Conservation (phyloP, 2,888 invertebrate genomes). For the Hesperia comma region DNA sequence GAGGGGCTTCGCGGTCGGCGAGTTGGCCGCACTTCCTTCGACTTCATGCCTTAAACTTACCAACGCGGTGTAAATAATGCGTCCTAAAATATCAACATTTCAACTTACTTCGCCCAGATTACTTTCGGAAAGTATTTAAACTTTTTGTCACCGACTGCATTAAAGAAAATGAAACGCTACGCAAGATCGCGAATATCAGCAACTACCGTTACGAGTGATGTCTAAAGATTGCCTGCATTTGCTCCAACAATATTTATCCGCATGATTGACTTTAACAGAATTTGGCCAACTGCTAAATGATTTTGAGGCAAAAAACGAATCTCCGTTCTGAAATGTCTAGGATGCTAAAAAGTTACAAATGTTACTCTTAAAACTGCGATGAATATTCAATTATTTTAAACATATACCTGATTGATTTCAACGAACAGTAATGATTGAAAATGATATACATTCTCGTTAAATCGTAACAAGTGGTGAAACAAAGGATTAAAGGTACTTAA, state of each 20-base stretch:
- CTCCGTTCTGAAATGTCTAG: not conserved
- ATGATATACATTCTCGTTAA: constrained; percentile 23
- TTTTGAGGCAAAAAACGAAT: not conserved
- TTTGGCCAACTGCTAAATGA: not conserved
- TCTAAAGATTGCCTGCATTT: not conserved
- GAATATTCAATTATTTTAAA: too few relatives aligned
- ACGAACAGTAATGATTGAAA: not conserved
- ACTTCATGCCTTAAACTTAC: constrained; percentile 49
- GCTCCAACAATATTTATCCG: not conserved
- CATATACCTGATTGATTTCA: too few relatives aligned
- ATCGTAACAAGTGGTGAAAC: constrained; percentile 51
- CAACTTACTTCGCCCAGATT: not conserved
- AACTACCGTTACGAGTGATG: not conserved
- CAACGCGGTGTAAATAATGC: not conserved
- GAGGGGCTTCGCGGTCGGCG: constrained; percentile 76
- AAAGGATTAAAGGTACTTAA: constrained; percentile 57
- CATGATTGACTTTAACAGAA: not conserved
- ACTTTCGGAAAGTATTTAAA: constrained; percentile 1
- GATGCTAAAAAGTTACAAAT: too few relatives aligned
- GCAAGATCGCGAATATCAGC: not conserved
- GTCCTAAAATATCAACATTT: constrained; percentile 7
- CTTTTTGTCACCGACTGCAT: constrained; percentile 3
- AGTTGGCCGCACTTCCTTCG: constrained; percentile 66
- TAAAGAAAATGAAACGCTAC: not conserved
- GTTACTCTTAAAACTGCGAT: too few relatives aligned